phyloP scores from a whole-genome alignment of 2,797 vertebrate genomes.

The Falco columbarius region DNA sequence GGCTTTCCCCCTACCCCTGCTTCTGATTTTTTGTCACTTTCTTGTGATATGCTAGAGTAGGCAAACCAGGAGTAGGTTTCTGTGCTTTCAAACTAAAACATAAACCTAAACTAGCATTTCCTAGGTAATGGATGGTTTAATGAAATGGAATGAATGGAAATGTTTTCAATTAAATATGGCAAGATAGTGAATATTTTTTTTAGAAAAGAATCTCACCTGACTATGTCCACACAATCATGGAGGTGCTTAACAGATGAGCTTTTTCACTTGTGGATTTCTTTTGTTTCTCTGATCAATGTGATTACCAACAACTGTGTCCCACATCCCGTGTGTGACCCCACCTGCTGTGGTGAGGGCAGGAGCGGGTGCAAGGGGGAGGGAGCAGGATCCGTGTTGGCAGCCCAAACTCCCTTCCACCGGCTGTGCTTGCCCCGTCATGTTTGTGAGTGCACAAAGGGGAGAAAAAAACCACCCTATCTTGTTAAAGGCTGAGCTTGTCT shows the following conservation, averaged over 20 bases:
- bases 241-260: neutral
- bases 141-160: neutral
- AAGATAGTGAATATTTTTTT: neutral
- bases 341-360: neutral
- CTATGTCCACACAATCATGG: neutral
- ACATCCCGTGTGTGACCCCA: neutral
- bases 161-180: neutral
- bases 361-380: neutral
- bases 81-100: neutral
- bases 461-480: neutral
- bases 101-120: neutral
- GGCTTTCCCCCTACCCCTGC: too few relatives aligned
- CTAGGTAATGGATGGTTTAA: neutral
- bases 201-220: neutral
- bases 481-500: conserved; percentile 34
- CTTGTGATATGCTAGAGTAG: too few relatives aligned
- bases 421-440: neutral
- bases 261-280: neutral
- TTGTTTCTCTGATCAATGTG: neutral
- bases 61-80: neutral
- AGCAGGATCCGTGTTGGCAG: neutral
- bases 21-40: too few relatives aligned
- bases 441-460: neutral
- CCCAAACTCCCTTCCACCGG: neutral
- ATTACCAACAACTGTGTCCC: neutral